Evolutionary conservation across 2,113 vertebrate genomes (phyloP).

Genomic region (Camelus dromedarius): DNA sequence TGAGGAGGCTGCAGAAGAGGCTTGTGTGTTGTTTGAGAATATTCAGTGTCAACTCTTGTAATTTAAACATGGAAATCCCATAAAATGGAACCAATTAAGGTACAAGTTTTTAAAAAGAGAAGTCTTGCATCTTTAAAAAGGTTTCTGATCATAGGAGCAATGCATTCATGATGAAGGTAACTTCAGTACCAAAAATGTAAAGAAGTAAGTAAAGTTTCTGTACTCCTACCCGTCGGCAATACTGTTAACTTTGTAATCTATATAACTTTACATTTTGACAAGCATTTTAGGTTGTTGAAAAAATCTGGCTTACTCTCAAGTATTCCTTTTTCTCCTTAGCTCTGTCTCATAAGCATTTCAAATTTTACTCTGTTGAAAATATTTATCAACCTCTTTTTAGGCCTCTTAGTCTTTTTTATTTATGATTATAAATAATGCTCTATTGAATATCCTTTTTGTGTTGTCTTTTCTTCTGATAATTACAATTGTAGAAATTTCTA

Average conservation of each 20-base stretch:
- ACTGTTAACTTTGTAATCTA: background rate
- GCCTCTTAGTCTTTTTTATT: background rate
- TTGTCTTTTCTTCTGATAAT: background rate
- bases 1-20: background rate
- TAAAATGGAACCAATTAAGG: background rate
- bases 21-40: background rate
- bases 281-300: background rate
- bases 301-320: background rate
- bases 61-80: background rate
- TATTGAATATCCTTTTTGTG: background rate
- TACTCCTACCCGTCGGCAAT: background rate
- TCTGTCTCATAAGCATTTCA: background rate
- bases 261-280: background rate
- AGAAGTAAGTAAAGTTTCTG: background rate
- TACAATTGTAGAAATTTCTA: background rate
- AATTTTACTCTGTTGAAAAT: conserved; percentile 8
- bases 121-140: background rate
- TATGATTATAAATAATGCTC: background rate
- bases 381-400: background rate
- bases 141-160: background rate
- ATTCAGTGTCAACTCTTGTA: background rate
- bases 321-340: background rate
- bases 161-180: background rate
- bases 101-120: background rate
- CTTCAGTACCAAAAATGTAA: background rate